Evolutionary conservation across 2,113 vertebrate species (phyloP).

Genomic region (Holacanthus passer): DNA sequence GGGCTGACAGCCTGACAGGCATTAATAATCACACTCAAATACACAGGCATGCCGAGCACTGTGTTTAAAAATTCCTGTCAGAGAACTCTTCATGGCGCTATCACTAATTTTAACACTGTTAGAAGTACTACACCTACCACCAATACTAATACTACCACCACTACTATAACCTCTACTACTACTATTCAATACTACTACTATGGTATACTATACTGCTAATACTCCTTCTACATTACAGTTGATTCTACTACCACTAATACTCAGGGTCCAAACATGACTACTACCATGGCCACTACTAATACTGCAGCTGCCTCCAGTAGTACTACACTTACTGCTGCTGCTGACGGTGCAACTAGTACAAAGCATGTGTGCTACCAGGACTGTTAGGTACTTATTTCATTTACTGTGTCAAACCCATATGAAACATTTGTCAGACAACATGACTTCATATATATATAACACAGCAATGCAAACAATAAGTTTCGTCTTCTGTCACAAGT

Average conservation of each 20-base stretch:
- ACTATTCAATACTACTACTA: not conserved
- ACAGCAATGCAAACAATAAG: not conserved
- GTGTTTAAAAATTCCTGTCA: slow-evolving; percentile 5
- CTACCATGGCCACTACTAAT: not conserved
- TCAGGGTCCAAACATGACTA: not conserved
- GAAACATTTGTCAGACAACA: too few species aligned
- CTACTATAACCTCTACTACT: not conserved
- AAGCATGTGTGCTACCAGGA: not conserved
- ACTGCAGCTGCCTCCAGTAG: not conserved
- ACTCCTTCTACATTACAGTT: not conserved
- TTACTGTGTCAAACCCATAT: too few species aligned
- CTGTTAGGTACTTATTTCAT: not conserved
- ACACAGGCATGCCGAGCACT: not conserved
- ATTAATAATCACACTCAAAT: slow-evolving; percentile 39
- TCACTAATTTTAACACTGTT: not conserved
- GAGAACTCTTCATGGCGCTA: not conserved
- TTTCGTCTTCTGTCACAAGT: not conserved
- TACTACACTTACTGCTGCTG: not conserved
- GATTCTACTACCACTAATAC: not conserved
- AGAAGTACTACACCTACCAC: not conserved
- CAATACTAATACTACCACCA: not conserved
- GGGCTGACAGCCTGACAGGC: slow-evolving; percentile 21
- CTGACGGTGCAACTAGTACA: not conserved
- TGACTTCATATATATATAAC: too few species aligned
- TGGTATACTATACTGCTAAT: not conserved